These are phyloP conservation scores for Himalopsyche anomala DNA, from an alignment of 2,888 invertebrate species.

Conservation along the genomic window DNA sequence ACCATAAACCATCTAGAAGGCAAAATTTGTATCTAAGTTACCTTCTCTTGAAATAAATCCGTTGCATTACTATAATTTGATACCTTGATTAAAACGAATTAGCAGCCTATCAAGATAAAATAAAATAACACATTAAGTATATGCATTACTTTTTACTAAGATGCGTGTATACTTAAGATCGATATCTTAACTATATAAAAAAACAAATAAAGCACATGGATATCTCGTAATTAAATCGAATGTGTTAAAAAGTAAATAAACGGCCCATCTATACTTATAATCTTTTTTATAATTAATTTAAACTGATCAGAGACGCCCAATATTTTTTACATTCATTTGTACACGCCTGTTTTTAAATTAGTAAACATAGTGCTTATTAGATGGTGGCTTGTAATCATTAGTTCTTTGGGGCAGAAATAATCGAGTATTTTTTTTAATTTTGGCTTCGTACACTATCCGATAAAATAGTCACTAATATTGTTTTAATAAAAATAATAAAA, in stretches of 20 bases:
- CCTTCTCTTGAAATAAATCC: no score
- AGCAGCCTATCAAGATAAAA: not conserved
- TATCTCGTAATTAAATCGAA: slow-evolving; percentile 7
- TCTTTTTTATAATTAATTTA: not conserved
- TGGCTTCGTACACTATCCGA: no score
- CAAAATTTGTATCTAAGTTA: no score
- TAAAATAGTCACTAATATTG: no score
- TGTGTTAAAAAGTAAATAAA: slow-evolving; percentile 10
- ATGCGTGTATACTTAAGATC: not conserved
- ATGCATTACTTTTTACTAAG: not conserved
- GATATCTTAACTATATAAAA: not conserved
- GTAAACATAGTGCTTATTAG: no score
- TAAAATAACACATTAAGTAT: not conserved
- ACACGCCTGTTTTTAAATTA: no score
- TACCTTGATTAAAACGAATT: not conserved
- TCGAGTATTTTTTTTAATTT: no score
- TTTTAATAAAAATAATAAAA: no score
- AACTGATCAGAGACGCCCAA: not conserved
- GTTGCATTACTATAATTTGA: no score
- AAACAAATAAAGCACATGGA: not conserved
- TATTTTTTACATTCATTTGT: not conserved
- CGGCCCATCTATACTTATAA: not conserved
- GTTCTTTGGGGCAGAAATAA: no score
- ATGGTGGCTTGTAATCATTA: no score
- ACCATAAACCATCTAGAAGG: no score